Conservation (phyloP, 1,140 invertebrate genomes). For the Drosophila paulistorum region DNA sequence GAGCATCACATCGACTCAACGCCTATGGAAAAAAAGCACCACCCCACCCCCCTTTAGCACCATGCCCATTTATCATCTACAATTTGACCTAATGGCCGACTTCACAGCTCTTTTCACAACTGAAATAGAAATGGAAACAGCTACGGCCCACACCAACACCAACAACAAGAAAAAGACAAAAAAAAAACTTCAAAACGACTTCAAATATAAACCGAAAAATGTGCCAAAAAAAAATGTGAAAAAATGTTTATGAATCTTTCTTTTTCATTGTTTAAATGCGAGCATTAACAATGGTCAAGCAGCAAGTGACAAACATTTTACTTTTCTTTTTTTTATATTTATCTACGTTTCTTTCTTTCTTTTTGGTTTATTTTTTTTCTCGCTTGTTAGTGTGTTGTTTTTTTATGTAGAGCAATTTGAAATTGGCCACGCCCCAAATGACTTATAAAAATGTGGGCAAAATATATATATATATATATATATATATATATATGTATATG, state of each 20-base stretch:
- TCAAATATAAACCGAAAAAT: conserved; percentile 43
- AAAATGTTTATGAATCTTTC: conserved; percentile 17
- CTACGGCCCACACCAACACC: conserved; percentile 38
- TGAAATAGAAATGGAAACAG: conserved; percentile 34
- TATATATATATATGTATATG: too few relatives aligned
- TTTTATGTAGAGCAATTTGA: conserved; percentile 60
- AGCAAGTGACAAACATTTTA: conserved; percentile 54
- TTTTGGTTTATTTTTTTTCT: conserved; percentile 6
- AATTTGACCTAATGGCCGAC: conserved; percentile 79
- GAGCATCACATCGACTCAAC: conserved; percentile 70
- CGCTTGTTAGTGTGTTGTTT: conserved; percentile 2
- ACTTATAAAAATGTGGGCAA: conserved; percentile 26
- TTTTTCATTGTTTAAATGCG: conserved; percentile 11
- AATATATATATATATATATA: too few relatives aligned
- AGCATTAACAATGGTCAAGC: conserved; percentile 35
- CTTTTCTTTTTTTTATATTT: conserved; percentile 19
- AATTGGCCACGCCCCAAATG: conserved; percentile 73
- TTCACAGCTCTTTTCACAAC: conserved; percentile 70
- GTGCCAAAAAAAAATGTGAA: conserved; percentile 43
- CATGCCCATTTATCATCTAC: conserved; percentile 66
- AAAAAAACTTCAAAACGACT: conserved; percentile 8
- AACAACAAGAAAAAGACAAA: not conserved
- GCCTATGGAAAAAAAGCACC: conserved; percentile 24
- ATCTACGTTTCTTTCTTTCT: not conserved
- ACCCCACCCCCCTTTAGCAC: conserved; percentile 14